Percentiles rank a stretch among this genome's conserved stretches.
phyloP scores from a whole-genome alignment of 2,888 invertebrate genomes.

The Pammene fasciana region DNA sequence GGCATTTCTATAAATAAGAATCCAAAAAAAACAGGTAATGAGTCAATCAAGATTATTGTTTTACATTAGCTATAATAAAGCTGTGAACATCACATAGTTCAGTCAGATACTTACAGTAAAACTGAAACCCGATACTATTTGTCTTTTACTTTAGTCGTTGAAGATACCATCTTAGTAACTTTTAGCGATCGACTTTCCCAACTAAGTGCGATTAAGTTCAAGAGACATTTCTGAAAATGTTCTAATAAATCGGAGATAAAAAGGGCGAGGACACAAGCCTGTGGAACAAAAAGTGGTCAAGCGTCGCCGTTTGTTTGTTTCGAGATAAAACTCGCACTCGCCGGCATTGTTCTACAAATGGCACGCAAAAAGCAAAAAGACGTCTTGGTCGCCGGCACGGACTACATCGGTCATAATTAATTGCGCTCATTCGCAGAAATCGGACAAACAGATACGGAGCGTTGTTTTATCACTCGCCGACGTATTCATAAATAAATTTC shows the following conservation, averaged over 20 bases:
- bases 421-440: constrained; percentile 76
- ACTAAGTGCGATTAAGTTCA: constrained; percentile 54
- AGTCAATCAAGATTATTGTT: constrained; percentile 55
- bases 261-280: constrained; percentile 51
- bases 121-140: constrained; percentile 51
- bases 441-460: constrained; percentile 66
- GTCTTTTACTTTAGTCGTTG: constrained; percentile 48
- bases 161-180: constrained; percentile 43
- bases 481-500: constrained; percentile 68
- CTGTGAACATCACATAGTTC: constrained; percentile 43
- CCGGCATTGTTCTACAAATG: constrained; percentile 78
- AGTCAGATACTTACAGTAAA: constrained; percentile 32
- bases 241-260: constrained; percentile 63
- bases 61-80: constrained; percentile 57
- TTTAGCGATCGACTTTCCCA: constrained; percentile 52
- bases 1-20: constrained; percentile 74
- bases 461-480: constrained; percentile 70
- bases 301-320: constrained; percentile 65
- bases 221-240: constrained; percentile 59
- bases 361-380: constrained; percentile 72
- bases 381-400: constrained; percentile 50
- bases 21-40: constrained; percentile 71
- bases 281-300: constrained; percentile 63
- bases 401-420: constrained; percentile 75
- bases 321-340: constrained; percentile 71